phyloP scores from a whole-genome alignment of 2,113 vertebrate species.

The Oplegnathus fasciatus region DNA sequence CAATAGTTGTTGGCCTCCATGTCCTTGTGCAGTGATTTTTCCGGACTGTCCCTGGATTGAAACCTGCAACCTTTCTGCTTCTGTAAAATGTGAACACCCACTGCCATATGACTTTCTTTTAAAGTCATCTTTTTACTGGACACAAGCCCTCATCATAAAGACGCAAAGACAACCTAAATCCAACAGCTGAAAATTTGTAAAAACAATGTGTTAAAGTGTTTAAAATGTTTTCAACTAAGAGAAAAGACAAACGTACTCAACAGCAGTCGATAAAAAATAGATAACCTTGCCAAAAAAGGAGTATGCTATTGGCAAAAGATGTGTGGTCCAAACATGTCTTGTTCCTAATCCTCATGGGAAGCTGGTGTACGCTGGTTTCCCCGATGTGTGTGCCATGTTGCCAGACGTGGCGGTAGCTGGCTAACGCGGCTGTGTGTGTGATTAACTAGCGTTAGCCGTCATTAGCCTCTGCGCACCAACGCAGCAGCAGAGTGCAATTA shows the following conservation, averaged over 20 bases:
- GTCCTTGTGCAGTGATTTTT: too few species aligned
- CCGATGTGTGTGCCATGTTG: conserved; percentile 81
- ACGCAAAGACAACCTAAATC: not conserved
- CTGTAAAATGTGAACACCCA: not conserved
- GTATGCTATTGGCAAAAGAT: conserved; percentile 36
- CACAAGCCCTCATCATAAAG: not conserved
- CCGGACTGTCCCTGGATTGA: not conserved
- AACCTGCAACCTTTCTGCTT: not conserved
- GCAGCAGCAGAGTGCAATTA: conserved; percentile 83
- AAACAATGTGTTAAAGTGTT: not conserved
- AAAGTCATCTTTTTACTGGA: not conserved
- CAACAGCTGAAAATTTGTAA: not conserved
- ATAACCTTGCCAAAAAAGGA: not conserved
- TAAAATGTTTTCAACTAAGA: conserved; percentile 22
- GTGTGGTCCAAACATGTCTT: conserved; percentile 58
- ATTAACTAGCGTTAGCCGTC: conserved; percentile 81
- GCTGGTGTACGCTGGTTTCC: conserved; percentile 63
- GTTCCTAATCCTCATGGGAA: conserved; percentile 83
- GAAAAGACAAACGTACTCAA: conserved; percentile 1
- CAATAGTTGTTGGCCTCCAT: too few species aligned
- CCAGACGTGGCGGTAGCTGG: conserved; percentile 74
- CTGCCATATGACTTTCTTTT: not conserved
- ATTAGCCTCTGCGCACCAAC: conserved; percentile 79
- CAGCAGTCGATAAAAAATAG: conserved; percentile 27
- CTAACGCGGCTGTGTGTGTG: conserved; percentile 78